Percentiles rank a stretch among this genome's conserved stretches.
Conservation (phyloP, 2,797 vertebrate species). For the Knipowitschia caucasica region DNA sequence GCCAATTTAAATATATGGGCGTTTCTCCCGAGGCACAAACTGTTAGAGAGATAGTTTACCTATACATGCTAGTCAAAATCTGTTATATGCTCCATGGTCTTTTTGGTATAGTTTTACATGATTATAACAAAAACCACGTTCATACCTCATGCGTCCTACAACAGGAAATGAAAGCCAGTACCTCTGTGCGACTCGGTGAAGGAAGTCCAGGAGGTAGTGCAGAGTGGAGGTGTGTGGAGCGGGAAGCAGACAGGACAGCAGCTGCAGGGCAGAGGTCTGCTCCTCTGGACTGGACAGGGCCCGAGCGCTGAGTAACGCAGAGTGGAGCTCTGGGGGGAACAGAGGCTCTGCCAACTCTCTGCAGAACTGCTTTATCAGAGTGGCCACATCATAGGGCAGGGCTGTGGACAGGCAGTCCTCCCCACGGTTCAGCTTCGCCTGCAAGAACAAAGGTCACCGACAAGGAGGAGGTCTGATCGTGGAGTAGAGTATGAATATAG, state of each 20-base stretch:
- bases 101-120: not conserved
- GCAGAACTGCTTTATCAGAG: slow-evolving; percentile 90
- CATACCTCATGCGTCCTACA: too few species aligned
- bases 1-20: too few species aligned
- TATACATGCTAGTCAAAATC: too few species aligned
- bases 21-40: too few species aligned
- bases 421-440: slow-evolving; percentile 74
- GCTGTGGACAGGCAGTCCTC: slow-evolving; percentile 78
- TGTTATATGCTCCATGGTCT: not conserved
- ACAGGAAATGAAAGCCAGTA: slow-evolving; percentile 32
- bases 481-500: too few species aligned
- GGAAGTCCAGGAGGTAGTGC: slow-evolving; percentile 85
- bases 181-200: slow-evolving; percentile 82
- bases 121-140: not conserved
- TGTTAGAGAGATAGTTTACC: too few species aligned
- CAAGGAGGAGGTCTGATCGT: too few species aligned
- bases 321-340: slow-evolving; percentile 78
- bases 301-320: slow-evolving; percentile 83
- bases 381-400: slow-evolving; percentile 82
- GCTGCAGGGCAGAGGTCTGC: slow-evolving; percentile 77
- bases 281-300: slow-evolving; percentile 64
- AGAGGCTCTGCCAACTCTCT: slow-evolving; percentile 85
- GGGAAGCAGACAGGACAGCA: slow-evolving; percentile 83
- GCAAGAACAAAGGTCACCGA: slow-evolving; percentile 6
- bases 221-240: slow-evolving; percentile 74